Percentiles rank a stretch among this genome's conserved stretches.
Evolutionary conservation across 2,113 vertebrate genomes (phyloP).

Genomic region (Bubo blakistoni): DNA sequence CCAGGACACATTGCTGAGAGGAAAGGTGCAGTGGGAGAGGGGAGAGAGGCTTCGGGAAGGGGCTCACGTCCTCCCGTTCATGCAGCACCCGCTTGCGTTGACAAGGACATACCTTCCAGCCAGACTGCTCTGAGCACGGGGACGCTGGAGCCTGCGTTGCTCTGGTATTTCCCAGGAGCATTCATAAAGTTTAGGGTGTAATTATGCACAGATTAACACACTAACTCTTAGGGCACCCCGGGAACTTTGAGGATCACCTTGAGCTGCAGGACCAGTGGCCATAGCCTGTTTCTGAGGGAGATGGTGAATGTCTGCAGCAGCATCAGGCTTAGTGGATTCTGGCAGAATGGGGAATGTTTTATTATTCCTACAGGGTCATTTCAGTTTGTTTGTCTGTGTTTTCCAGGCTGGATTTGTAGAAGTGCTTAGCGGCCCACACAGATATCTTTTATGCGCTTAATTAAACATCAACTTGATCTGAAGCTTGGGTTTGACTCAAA

Average conservation of each 20-base stretch:
- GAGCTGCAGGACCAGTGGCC: neutral
- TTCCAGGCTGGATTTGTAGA: slow-evolving; percentile 6
- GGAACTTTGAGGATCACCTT: neutral
- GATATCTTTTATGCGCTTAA: slow-evolving; percentile 7
- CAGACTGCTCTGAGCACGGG: rapidly evolving
- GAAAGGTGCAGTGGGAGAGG: neutral
- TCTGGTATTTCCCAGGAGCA: neutral
- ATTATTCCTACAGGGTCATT: neutral
- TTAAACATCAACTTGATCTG: slow-evolving; percentile 43
- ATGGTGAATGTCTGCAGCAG: neutral
- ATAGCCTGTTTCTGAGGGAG: neutral
- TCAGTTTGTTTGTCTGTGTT: slow-evolving; percentile 8
- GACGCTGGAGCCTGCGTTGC: neutral
- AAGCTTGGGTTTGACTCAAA: slow-evolving; percentile 40
- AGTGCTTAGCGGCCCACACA: neutral
- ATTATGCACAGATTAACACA: neutral
- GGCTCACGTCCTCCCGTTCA: neutral
- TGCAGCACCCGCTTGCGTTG: rapidly evolving
- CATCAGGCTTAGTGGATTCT: neutral
- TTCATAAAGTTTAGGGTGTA: neutral
- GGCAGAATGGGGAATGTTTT: neutral
- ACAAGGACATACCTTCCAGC: neutral
- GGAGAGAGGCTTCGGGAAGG: neutral
- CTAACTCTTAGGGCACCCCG: neutral
- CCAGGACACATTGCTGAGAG: neutral